Base-by-base conservation (phyloP, 2,888 invertebrate genomes). In the Aphrophora alni region DNA sequence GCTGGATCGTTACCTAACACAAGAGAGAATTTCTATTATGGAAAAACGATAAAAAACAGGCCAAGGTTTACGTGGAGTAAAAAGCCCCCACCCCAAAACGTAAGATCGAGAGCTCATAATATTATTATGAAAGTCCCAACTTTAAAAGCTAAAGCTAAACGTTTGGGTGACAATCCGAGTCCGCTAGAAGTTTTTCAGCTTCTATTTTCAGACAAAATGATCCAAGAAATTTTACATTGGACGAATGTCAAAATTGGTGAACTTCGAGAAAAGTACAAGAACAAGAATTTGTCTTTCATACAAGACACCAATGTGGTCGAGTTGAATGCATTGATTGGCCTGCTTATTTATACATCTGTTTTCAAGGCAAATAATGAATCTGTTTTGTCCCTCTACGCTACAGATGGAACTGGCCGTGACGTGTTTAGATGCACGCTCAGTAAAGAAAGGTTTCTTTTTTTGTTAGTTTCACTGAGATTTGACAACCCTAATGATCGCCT, bases 321-420 rank as follows among this genome's bases (percentile, higher is more conserved):
- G 28, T 68, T 79, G 25, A 79, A 33, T 51, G 79, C 73, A 5
- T 33, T 79, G 38, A 68, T 79, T 68, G 74, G 79, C 17, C 33
- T 79, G 24, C 38, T 79, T n/a, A 59, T 79, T n/a, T 79, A 68
- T 17, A 28, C 73, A 2, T 44, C 79, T 24, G 68, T 79, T 8
- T 73, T 79, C 74, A 79, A 78, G 51, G 28, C 78, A 21, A 33
- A 27, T 10, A 78, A 72, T 72, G 78, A 78, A 33, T 71, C 38
- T 44, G 24, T 72, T n/a, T 14, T 25, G 14, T 26, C 25, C 14
- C 73, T 79, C 17, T 79, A 26, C 28, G 79, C 79, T 17, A 79
- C 74, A 8, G 79, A 79, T 25, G 74, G 79, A n/a, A 74, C 79
- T n/a, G 79, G 79, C 14, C n/a, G 79, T n/a, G 68, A 79, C 2